Evolutionary conservation across 2,888 invertebrate genomes (phyloP).

Genomic region (Pharmacophagus antenor): DNA sequence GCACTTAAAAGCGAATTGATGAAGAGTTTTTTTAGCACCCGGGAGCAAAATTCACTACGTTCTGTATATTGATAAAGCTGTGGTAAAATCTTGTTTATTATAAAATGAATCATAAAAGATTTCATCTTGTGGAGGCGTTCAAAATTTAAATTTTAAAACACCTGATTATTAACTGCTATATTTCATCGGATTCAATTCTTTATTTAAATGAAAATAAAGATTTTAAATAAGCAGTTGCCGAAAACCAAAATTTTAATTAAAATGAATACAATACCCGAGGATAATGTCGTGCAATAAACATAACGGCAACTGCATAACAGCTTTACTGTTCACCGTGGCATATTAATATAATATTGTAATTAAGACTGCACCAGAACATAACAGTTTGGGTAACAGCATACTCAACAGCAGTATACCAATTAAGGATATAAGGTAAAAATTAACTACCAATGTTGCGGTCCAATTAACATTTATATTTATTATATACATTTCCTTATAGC

Average conservation of each 20-base stretch:
- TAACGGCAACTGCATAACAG: constrained; percentile 7
- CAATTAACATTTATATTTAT: not conserved
- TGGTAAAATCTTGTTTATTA: no score
- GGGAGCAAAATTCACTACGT: no score
- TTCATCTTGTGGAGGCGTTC: no score
- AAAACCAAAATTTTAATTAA: not conserved
- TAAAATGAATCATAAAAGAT: no score
- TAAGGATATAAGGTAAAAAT: not conserved
- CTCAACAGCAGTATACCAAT: not conserved
- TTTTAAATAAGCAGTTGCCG: not conserved
- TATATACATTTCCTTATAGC: not conserved
- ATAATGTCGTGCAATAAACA: constrained; percentile 10
- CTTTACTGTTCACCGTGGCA: not conserved
- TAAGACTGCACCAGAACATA: constrained; percentile 18
- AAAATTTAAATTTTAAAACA: no score
- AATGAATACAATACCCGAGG: not conserved
- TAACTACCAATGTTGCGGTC: not conserved
- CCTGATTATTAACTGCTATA: no score
- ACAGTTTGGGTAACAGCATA: constrained; percentile 8
- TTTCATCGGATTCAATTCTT: no score
- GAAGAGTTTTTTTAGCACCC: no score
- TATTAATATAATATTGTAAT: constrained; percentile 15
- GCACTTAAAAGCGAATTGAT: no score
- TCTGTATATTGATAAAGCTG: no score
- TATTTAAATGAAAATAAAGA: no score